Evolutionary conservation across 2,888 invertebrate species (phyloP).

Genomic region (Cephus pulcher): DNA sequence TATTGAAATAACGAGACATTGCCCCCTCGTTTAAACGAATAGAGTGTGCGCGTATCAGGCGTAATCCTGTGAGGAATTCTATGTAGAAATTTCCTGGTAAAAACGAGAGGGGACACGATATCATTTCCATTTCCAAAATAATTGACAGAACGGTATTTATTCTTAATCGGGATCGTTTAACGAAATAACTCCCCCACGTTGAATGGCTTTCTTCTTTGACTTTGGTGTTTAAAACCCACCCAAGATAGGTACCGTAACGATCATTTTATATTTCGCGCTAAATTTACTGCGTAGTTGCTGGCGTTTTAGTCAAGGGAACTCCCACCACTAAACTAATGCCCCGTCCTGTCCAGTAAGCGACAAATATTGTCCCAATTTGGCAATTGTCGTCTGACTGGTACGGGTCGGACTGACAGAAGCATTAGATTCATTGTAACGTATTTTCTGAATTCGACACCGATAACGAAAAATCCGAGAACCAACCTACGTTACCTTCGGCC

Average conservation of each 20-base stretch:
- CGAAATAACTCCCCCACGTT: not conserved
- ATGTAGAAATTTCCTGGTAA: not conserved
- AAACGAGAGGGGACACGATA: not conserved
- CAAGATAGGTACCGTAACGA: not conserved
- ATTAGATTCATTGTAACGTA: too few relatives aligned
- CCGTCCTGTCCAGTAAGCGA: too few relatives aligned
- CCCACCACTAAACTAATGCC: too few relatives aligned
- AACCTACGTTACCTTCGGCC: too few relatives aligned
- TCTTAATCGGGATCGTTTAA: not conserved
- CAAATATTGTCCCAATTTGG: too few relatives aligned
- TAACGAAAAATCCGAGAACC: too few relatives aligned
- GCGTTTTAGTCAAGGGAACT: too few relatives aligned
- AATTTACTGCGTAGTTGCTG: too few relatives aligned
- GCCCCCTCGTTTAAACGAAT: conserved; percentile 5
- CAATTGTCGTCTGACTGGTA: too few relatives aligned
- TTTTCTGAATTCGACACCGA: too few relatives aligned
- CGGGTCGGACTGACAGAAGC: too few relatives aligned
- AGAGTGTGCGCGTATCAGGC: not conserved
- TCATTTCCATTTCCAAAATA: not conserved
- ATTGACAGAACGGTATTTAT: not conserved
- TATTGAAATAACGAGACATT: conserved; percentile 27
- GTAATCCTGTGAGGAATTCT: not conserved
- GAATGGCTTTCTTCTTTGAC: not conserved
- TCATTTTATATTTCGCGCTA: too few relatives aligned
- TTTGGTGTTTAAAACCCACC: not conserved